Conservation (phyloP, 1,140 invertebrate genomes). For the Drosophila auraria region DNA sequence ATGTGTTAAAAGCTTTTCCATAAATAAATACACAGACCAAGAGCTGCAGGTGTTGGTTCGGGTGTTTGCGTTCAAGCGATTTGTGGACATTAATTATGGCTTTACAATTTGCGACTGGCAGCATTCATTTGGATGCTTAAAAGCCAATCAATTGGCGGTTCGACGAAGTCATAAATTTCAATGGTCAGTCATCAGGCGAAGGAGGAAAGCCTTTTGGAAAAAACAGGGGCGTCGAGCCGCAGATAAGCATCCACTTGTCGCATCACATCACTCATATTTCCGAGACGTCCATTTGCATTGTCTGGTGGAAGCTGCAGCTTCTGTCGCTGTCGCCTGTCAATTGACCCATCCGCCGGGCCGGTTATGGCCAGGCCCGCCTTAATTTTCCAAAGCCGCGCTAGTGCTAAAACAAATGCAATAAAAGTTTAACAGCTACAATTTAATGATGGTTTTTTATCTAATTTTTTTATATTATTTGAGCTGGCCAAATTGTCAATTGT, state of each 20-base stretch:
- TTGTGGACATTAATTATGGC: constrained; percentile 59
- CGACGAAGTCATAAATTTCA: constrained; percentile 73
- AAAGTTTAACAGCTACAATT: constrained; percentile 39
- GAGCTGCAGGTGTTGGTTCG: constrained; percentile 22
- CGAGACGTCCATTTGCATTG: constrained; percentile 43
- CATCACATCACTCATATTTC: constrained; percentile 77
- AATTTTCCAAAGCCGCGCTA: constrained; percentile 36
- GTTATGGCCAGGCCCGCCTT: constrained; percentile 41
- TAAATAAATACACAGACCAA: constrained; percentile 34
- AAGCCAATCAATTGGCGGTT: constrained; percentile 74
- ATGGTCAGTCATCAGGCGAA: constrained; percentile 48
- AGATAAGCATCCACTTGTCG: constrained; percentile 65
- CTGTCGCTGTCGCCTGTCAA: constrained; percentile 49
- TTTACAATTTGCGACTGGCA: constrained; percentile 50
- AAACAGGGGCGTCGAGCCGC: constrained; percentile 44
- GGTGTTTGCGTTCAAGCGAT: constrained; percentile 49
- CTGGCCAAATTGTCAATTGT: constrained; percentile 47
- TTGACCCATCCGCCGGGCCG: constrained; percentile 45
- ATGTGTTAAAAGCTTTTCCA: constrained; percentile 69
- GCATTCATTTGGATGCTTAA: constrained; percentile 64
- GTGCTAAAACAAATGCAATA: constrained; percentile 38
- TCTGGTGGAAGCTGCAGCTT: constrained; percentile 52
- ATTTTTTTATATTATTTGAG: constrained; percentile 1
- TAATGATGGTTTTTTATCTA: constrained; percentile 24
- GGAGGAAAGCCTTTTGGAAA: constrained; percentile 34